These are phyloP conservation scores for Microvelia longipes DNA, from an alignment of 1,140 invertebrate genomes.

Conservation along the genomic window DNA sequence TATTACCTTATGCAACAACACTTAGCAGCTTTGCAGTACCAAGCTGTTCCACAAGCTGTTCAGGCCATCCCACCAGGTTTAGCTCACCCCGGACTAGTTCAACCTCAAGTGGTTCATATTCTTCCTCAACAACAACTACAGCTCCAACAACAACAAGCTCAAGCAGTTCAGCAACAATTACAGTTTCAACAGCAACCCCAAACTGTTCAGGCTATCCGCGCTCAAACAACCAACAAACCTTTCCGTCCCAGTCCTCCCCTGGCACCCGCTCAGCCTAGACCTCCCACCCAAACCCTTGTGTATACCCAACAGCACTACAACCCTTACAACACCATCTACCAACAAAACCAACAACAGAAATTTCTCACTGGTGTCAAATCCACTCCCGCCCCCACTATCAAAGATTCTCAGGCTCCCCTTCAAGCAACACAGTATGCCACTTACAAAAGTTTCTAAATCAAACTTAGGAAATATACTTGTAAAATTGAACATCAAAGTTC, in stretches of 20 bases:
- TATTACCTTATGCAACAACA: not conserved
- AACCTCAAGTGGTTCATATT: not conserved
- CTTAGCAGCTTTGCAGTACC: not conserved
- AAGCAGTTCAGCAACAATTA: not conserved
- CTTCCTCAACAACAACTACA: not conserved
- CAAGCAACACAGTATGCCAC: not conserved
- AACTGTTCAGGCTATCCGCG: not conserved
- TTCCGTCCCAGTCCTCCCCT: not conserved
- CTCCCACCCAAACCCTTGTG: not conserved
- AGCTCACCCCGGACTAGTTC: not conserved
- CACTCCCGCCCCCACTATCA: not conserved
- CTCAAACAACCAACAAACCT: not conserved
- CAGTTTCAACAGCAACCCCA: not conserved
- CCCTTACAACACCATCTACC: constrained; percentile 2
- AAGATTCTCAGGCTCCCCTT: not conserved
- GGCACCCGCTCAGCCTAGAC: not conserved
- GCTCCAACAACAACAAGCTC: not conserved
- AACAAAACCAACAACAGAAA: not conserved
- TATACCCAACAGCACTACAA: not conserved
- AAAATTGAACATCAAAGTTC: too few relatives aligned
- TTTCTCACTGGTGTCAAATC: not conserved
- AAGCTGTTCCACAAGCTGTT: not conserved
- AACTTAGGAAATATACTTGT: too few relatives aligned
- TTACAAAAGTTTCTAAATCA: not conserved
- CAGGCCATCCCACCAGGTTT: not conserved